Conservation (phyloP, 2,797 vertebrate species). For the Cuculus canorus region DNA sequence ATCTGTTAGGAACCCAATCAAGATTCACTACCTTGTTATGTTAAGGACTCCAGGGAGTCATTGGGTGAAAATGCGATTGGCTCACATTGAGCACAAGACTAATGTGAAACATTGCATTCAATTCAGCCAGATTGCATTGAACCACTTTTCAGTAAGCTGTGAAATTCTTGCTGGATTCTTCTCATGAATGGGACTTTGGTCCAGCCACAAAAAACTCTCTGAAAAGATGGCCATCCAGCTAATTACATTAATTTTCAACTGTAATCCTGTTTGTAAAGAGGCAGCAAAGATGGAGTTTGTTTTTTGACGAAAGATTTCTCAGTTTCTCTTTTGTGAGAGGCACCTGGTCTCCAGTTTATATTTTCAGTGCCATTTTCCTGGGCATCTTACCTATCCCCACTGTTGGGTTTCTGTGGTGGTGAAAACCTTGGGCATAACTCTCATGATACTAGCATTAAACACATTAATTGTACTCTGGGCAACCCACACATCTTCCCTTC, state of each 20-base stretch:
- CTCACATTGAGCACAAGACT: neutral
- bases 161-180: constrained; percentile 53
- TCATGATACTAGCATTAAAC: constrained; percentile 53
- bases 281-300: neutral
- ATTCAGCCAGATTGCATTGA: neutral
- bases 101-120: constrained; percentile 10
- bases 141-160: constrained; percentile 45
- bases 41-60: neutral
- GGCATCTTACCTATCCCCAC: neutral
- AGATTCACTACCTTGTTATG: neutral
- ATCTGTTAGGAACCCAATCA: neutral
- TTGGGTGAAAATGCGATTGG: neutral
- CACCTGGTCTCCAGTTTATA: constrained; percentile 52
- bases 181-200: constrained; percentile 33
- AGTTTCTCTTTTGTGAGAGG: neutral
- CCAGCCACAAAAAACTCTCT: constrained; percentile 15
- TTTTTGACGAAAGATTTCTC: constrained; percentile 5
- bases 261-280: neutral
- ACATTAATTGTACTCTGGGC: constrained; percentile 18
- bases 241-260: constrained; percentile 36
- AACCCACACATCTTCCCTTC: constrained; percentile 20
- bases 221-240: constrained; percentile 44
- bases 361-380: constrained; percentile 54
- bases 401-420: neutral
- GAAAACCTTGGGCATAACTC: constrained; percentile 34